Percentiles rank a stretch among this genome's conserved stretches.
Evolutionary conservation across 1,140 invertebrate genomes (phyloP).

Genomic region (Pectinophora gossypiella): DNA sequence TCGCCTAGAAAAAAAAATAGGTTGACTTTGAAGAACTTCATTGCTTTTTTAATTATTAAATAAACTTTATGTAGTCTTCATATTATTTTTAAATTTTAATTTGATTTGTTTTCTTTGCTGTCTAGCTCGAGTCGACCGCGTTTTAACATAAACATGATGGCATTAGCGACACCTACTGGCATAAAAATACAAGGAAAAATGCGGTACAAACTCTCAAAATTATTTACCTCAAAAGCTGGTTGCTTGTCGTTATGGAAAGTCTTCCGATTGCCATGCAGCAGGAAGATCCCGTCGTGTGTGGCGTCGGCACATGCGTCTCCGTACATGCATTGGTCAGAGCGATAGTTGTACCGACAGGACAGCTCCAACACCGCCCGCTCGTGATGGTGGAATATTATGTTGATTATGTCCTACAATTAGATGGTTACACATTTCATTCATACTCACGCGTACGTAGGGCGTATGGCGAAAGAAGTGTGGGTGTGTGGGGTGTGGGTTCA

Average conservation of each 20-base stretch:
- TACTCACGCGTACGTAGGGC: no score
- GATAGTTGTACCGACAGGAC: conserved; percentile 93
- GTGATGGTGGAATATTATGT: conserved; percentile 95
- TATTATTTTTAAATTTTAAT: no score
- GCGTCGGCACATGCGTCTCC: conserved; percentile 88
- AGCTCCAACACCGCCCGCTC: conserved; percentile 88
- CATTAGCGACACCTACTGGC: no score
- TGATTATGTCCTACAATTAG: conserved; percentile 89
- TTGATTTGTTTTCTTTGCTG: not conserved
- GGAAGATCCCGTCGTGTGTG: conserved; percentile 83
- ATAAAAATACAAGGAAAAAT: no score
- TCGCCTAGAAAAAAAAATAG: conserved; percentile 54
- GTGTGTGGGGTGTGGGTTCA: no score
- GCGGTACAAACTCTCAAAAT: no score
- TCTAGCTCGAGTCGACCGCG: not conserved
- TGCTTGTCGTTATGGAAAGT: conserved; percentile 91
- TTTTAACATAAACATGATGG: no score
- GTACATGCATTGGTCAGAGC: conserved; percentile 97
- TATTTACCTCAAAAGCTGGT: conserved; percentile 86
- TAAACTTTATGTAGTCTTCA: no score
- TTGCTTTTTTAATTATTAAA: no score
- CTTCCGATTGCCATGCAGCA: conserved; percentile 92
- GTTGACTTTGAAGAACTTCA: no score
- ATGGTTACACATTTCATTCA: no score
- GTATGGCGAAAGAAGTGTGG: no score